Evolutionary conservation across 2,888 invertebrate genomes (phyloP), one percentile per base, ranked within the genome.

Genomic region (Drosophila yooni): DNA sequence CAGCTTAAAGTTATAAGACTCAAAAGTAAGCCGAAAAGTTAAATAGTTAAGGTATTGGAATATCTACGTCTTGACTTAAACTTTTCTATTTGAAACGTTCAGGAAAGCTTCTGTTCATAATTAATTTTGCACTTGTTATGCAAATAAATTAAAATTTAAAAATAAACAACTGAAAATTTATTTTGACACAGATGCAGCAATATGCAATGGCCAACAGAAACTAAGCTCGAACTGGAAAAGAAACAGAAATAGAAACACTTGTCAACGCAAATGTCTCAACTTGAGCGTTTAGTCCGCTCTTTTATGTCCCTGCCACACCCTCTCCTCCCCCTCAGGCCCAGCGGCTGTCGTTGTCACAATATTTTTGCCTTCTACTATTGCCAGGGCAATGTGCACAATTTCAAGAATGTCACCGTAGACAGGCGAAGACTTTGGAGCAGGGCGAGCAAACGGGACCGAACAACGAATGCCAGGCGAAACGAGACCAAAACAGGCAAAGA

Each of bases 211-310:
- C 21, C 34, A 34, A 25, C 31, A 21, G n/a, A 34, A 33, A 33
- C 27, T 21, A 2, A 27, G 38, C 56, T n/a, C 8, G 34, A 31
- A 34, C 34, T 18, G 36, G 25, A 29, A 36, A 7, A 2, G 43
- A 53, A 68, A 57, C 50, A 36, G 57, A 61, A 63, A 48, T 48
- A 31, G 70, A 79, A 79, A 83, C 76, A 81, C 88, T 89, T 88
- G 88, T 88, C 90, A 86, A 89, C 81, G 77, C 70, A 79, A 89
- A 88, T 89, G 88, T 88, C 90, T 88, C 77, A 88, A 88, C 88
- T 89, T 59, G 57, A 72, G 62, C 74, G 52, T 57, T 70, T 38
- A 62, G 36, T n/a, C n/a, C 3, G 53, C 34, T 34, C 25, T 54
- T 53, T 53, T 15, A 25, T 29, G n/a, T 27, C 18, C 36, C 51